A percentile compares a stretch with the other conserved stretches of the same genome.
Conservation (phyloP, 2,888 invertebrate genomes). For the Caenorhabditis auriculariae region DNA sequence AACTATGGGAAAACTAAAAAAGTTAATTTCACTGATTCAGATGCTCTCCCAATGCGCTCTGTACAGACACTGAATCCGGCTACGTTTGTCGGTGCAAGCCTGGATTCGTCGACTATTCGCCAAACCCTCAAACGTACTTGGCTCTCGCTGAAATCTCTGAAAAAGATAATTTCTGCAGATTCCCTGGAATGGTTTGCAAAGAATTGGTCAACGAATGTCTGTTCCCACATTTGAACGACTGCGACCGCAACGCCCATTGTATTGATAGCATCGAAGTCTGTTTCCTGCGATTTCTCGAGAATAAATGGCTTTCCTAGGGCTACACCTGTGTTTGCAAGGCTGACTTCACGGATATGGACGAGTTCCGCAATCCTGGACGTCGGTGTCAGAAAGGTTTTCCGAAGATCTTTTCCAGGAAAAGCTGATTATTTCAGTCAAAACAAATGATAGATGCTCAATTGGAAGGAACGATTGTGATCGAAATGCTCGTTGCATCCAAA, state of each 20-base stretch:
- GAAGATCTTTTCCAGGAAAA: not conserved
- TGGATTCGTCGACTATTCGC: slow-evolving; percentile 63
- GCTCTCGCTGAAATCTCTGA: too few relatives aligned
- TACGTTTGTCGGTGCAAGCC: slow-evolving; percentile 62
- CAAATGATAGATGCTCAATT: slow-evolving; percentile 53
- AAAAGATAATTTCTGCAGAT: slow-evolving; percentile 21
- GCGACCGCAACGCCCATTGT: slow-evolving; percentile 59
- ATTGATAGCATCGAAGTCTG: slow-evolving; percentile 61
- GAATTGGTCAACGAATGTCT: slow-evolving; percentile 59
- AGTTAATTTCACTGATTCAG: slow-evolving; percentile 13
- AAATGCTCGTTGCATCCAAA: slow-evolving; percentile 58
- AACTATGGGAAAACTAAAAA: too few relatives aligned
- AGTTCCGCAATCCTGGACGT: slow-evolving; percentile 61
- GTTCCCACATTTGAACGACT: slow-evolving; percentile 46
- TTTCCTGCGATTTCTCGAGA: slow-evolving; percentile 29
- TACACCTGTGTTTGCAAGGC: slow-evolving; percentile 55
- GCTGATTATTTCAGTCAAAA: slow-evolving; percentile 32
- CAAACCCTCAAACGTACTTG: slow-evolving; percentile 55
- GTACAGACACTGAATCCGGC: slow-evolving; percentile 59
- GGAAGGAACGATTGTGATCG: slow-evolving; percentile 62
- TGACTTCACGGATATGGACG: slow-evolving; percentile 61
- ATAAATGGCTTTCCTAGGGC: slow-evolving; percentile 8
- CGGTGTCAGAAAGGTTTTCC: slow-evolving; percentile 52
- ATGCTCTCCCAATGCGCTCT: slow-evolving; percentile 61
- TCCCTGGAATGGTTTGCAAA: slow-evolving; percentile 58